Conservation (phyloP, 2,113 vertebrate genomes). For the Myanophis thanlyinensis region DNA sequence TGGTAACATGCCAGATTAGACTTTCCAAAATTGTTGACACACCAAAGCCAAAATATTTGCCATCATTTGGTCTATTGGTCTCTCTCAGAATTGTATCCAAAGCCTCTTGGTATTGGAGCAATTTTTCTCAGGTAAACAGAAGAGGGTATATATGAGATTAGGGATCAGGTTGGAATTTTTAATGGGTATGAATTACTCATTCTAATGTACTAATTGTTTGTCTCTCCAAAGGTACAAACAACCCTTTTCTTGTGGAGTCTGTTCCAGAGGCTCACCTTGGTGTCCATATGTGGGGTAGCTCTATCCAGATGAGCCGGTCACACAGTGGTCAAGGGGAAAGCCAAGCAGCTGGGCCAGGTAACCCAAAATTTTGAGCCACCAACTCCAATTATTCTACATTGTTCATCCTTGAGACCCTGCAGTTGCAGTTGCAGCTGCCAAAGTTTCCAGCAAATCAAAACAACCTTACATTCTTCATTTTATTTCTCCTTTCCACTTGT, state of each 20-base stretch:
- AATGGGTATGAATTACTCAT: not conserved
- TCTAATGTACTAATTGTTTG: not conserved
- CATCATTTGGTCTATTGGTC: not conserved
- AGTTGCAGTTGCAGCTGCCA: not conserved
- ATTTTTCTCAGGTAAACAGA: not conserved
- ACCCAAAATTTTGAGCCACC: not conserved
- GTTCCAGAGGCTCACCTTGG: constrained; percentile 32
- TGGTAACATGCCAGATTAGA: not conserved
- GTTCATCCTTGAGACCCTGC: not conserved
- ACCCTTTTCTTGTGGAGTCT: constrained; percentile 38
- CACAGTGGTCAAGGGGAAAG: constrained; percentile 15
- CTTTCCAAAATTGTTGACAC: not conserved
- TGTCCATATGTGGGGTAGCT: not conserved
- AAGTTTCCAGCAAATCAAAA: not conserved
- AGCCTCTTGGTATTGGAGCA: not conserved
- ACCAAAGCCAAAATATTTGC: not conserved
- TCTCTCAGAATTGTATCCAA: not conserved
- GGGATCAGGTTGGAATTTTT: not conserved
- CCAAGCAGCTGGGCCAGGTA: constrained; percentile 1
- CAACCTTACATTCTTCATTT: not conserved
- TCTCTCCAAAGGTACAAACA: constrained; percentile 23
- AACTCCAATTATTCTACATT: not conserved
- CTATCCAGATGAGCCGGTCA: not conserved
- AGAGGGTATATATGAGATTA: not conserved
- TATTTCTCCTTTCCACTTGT: not conserved